A percentile compares a stretch with the other conserved stretches of the same genome.
phyloP scores from a whole-genome alignment of 2,113 vertebrate species.

The Pungitius pungitius region DNA sequence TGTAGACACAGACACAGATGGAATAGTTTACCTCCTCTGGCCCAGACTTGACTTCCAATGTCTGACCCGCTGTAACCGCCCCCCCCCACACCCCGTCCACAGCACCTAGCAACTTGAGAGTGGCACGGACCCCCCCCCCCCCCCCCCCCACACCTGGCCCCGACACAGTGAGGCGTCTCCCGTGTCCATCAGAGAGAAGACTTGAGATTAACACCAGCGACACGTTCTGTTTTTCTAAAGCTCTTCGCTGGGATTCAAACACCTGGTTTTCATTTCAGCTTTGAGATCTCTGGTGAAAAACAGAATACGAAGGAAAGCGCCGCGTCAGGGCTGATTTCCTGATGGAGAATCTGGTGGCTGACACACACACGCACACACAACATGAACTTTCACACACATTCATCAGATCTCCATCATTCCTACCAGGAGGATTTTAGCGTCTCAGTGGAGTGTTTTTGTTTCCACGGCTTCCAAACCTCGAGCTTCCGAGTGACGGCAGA shows the following conservation, averaged over 20 bases:
- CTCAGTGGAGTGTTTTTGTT: too few relatives aligned
- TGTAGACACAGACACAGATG: conserved; percentile 83
- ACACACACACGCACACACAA: conserved; percentile 43
- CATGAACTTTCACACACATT: conserved; percentile 70
- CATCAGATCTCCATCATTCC: conserved; percentile 28
- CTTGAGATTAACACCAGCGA: conserved; percentile 77
- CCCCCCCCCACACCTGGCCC: background rate
- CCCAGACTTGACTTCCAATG: conserved; percentile 82
- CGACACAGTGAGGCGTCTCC: conserved; percentile 56
- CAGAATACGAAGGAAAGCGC: conserved; percentile 76
- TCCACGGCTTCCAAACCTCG: too few relatives aligned
- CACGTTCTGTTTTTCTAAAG: conserved; percentile 79
- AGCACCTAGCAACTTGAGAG: conserved; percentile 53
- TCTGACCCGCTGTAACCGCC: conserved; percentile 85
- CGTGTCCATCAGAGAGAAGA: conserved; percentile 65
- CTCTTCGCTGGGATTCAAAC: conserved; percentile 68
- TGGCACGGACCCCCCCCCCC: too few relatives aligned
- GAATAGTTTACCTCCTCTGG: conserved; percentile 82
- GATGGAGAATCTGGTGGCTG: conserved; percentile 69
- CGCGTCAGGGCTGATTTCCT: conserved; percentile 75
- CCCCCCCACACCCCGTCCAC: conserved; percentile 75
- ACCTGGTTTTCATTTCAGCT: conserved; percentile 80
- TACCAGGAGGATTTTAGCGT: background rate
- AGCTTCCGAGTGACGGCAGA: too few relatives aligned
- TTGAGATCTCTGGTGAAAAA: conserved; percentile 76